Evolutionary conservation across 53 echinoderm and acorn worm genomes (phyloP), one percentile per base, ranked within the genome.

Genomic region (Holothuria scabra): DNA sequence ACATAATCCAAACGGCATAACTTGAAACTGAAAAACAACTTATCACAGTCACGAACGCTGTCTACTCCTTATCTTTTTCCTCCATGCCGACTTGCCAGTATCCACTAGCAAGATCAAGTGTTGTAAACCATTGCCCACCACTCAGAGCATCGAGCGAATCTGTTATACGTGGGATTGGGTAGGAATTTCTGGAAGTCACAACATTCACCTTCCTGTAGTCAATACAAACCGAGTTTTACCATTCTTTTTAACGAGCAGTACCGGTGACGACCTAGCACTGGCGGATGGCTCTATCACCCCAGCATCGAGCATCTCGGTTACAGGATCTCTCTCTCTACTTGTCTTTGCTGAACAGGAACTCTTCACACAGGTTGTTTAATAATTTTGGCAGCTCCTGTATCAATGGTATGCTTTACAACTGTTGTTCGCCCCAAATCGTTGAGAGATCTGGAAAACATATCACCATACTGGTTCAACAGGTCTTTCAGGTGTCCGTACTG

Each of bases 1-100:
- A 12, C 79, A 71, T 9, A 92, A 60, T 13, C 89, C 88, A 29
- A 87, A 88, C 1, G 92, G 92, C 85, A 92, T 86, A 20, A 86
- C 86, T 29, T 31, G 86, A 19, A 74, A 92, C 56, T 86, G 83
- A 30, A 58, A 89, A n/a, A n/a, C 2, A 90, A 60, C 12, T 79
- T 83, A 46, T 57, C 71, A 2, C 85, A 1, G 83, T 48, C 12
- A 74, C 72, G 26, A 83, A 86, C 34, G 86, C 89, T 4, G 92
- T 83, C 65, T 86, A 84, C 52, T 60, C 76, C 16, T 70, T 87
- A 59, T 82, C 83, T 32, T 56, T 41, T 31, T 74, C 79, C n/a
- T n/a, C n/a, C n/a, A n/a, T n/a, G n/a, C n/a, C n/a, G n/a, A n/a
- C n/a, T n/a, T n/a, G n/a, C n/a, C n/a, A n/a, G n/a, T n/a, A n/a